Evolutionary conservation across 2,888 invertebrate genomes (phyloP), one percentile per base, ranked within the genome.

Genomic region (Eupithecia subfuscata): DNA sequence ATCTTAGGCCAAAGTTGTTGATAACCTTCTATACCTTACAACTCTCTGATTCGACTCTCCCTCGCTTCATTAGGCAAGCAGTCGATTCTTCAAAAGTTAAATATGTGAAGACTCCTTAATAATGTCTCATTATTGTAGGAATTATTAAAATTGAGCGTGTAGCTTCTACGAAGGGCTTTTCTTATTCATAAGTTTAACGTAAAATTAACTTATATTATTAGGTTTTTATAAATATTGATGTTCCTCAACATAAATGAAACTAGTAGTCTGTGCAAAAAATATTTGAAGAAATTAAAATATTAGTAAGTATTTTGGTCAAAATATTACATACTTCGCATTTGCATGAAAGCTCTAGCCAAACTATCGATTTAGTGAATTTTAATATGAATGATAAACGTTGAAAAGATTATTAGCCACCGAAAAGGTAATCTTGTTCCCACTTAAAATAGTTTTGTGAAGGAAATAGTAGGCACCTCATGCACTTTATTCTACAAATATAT

Each of bases 51-150:
- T 82, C 86, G 56, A n/a, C n/a, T n/a, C 65, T 77, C 89, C 88
- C 86, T 84, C 86, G 88, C 85, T 89, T 91, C 90, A 92, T 93
- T 91, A 91, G 84, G 43, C 78, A 79, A 82, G 80, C 56, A 87
- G 89, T 86, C 91, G 86, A 92, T 92, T 90, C 90, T 90, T 93
- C 90, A 91, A 88, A 92, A 90, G 90, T 91, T 92, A 91, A 90
- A 91, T 93, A 92, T 89, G 91, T 89, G 87, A 80, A 83, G 85
- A 85, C 82, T 82, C 79, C 82, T 81, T 92, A 91, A 93, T 93
- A 92, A 93, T 91, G 89, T 91, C 90, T 92, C 89, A 92, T 93
- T 93, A 93, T 91, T 90, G 85, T 85, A 86, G 81, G 84, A 88
- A 86, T 91, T 91, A 91, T 91, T 91, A 91, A 91, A 89, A 89